Conservation (phyloP, 2,113 vertebrate genomes). For the Clinocottus analis region DNA sequence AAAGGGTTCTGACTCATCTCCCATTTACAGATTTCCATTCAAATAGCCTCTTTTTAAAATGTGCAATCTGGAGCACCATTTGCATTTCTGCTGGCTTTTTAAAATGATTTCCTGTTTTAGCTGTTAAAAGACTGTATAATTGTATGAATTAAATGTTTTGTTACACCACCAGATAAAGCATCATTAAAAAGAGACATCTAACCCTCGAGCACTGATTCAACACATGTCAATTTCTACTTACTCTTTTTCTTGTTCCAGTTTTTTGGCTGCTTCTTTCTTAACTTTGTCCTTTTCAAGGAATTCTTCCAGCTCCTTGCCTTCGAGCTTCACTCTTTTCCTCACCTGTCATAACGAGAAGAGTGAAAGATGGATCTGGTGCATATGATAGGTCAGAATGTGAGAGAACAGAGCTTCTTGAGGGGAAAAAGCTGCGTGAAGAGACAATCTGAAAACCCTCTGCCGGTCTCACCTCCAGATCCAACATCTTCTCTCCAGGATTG, state of each 20-base stretch:
- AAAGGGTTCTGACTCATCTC: constrained; percentile 19
- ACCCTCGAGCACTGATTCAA: background rate
- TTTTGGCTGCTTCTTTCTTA: constrained; percentile 98
- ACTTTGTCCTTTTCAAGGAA: constrained; percentile 95
- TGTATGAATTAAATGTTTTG: background rate
- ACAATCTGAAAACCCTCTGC: background rate
- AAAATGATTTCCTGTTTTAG: constrained; percentile 22
- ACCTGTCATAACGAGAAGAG: constrained; percentile 80
- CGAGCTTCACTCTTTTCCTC: constrained; percentile 94
- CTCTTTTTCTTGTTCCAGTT: constrained; percentile 99
- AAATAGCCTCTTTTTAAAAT: constrained; percentile 13
- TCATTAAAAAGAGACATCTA: background rate
- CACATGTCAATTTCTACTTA: constrained; percentile 76
- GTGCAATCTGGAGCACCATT: constrained; percentile 9
- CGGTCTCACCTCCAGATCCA: constrained; percentile 94
- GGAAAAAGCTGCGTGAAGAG: background rate
- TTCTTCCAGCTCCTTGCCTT: constrained; percentile 97
- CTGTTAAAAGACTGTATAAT: constrained; percentile 13
- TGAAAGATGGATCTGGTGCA: constrained; percentile 9
- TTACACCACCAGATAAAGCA: background rate
- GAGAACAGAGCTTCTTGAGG: constrained; percentile 19
- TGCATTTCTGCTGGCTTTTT: constrained; percentile 33
- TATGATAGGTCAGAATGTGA: constrained; percentile 26
- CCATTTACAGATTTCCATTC: constrained; percentile 11
- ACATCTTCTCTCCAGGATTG: constrained; percentile 93